A percentile compares a stretch with the other conserved stretches of the same genome.
Evolutionary conservation across 2,797 vertebrate genomes (phyloP).

Genomic region (Podarcis lilfordi): DNA sequence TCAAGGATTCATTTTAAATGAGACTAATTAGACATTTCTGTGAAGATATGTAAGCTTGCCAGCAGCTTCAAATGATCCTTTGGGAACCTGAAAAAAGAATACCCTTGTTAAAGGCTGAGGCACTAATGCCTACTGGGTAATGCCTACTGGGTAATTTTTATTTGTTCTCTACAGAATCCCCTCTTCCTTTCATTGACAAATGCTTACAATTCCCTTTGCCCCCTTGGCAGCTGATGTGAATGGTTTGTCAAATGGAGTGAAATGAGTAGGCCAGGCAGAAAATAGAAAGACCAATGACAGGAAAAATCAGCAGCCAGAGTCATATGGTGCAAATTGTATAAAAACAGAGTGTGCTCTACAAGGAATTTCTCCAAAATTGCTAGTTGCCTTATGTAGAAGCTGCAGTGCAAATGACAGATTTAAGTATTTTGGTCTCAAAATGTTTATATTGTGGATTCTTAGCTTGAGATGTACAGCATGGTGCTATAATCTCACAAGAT

Average conservation of each 20-base stretch:
- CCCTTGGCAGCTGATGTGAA: conserved; percentile 18
- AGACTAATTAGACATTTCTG: conserved; percentile 41
- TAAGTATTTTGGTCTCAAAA: neutral
- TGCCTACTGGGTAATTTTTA: conserved; percentile 6
- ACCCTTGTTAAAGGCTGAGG: conserved; percentile 2
- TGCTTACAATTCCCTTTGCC: neutral
- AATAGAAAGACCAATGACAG: neutral
- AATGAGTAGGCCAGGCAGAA: conserved; percentile 23
- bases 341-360: conserved; percentile 31
- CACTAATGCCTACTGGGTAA: neutral
- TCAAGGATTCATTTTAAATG: conserved; percentile 50
- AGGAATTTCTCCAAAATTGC: conserved; percentile 27
- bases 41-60: conserved; percentile 11
- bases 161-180: neutral
- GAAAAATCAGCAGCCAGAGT: neutral
- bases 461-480: neutral
- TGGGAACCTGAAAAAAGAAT: neutral
- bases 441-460: neutral
- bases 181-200: conserved; percentile 9
- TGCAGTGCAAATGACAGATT: conserved; percentile 8
- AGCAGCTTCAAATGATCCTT: conserved; percentile 19
- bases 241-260: conserved; percentile 1
- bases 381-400: neutral
- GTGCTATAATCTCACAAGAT: neutral
- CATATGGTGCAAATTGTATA: neutral